A percentile compares a stretch with the other conserved stretches of the same genome.
Conservation (phyloP, 1,140 invertebrate genomes). For the Diprion similis region DNA sequence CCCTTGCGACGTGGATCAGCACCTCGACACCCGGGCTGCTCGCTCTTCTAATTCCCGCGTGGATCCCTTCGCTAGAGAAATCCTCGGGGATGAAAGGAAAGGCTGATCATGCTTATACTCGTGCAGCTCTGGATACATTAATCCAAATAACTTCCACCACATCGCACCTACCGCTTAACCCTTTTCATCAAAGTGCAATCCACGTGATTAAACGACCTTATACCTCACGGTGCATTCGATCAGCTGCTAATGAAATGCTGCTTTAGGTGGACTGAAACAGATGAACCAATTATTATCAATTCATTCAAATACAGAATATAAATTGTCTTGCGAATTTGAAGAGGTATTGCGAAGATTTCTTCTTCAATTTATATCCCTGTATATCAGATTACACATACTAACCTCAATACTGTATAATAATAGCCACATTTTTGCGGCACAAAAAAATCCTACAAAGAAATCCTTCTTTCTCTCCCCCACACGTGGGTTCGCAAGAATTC, state of each 20-base stretch:
- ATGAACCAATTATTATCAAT: neutral
- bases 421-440: too few relatives aligned
- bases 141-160: slow-evolving; percentile 1
- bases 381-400: too few relatives aligned
- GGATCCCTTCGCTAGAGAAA: neutral
- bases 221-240: neutral
- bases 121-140: neutral
- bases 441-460: too few relatives aligned
- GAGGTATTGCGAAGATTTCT: too few relatives aligned
- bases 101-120: neutral
- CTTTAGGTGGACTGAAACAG: neutral
- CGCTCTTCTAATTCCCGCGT: too few relatives aligned
- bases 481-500: too few relatives aligned
- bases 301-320: too few relatives aligned
- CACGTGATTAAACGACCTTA: neutral
- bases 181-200: neutral
- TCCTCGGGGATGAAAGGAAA: neutral
- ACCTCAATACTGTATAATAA: too few relatives aligned
- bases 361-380: too few relatives aligned
- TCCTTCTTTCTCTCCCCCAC: too few relatives aligned
- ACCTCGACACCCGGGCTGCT: neutral
- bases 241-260: neutral
- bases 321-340: too few relatives aligned
- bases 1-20: neutral
- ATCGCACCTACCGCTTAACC: neutral